These are phyloP conservation scores for Gonioctena quinquepunctata DNA, from an alignment of 1,140 invertebrate genomes.

Conservation along the genomic window DNA sequence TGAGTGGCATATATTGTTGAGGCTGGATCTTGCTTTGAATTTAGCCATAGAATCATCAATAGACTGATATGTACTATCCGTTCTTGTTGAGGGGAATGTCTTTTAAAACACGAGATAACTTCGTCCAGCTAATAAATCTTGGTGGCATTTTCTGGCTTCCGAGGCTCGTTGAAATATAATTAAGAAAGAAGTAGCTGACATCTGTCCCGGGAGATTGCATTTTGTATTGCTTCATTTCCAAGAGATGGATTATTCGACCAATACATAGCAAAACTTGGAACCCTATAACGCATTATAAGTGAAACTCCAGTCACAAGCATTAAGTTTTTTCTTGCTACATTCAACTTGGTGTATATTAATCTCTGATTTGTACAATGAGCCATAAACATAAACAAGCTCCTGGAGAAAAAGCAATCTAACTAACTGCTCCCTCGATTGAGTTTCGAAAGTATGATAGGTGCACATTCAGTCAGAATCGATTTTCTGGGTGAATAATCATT, in stretches of 20 bases:
- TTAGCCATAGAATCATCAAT: constrained; percentile 50
- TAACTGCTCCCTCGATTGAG: neutral
- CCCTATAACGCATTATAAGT: neutral
- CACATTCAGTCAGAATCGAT: neutral
- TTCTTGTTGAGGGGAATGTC: neutral
- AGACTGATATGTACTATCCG: constrained; percentile 7
- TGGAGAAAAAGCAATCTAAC: neutral
- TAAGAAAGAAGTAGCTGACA: neutral
- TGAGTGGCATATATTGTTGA: constrained; percentile 53
- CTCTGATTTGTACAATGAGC: constrained; percentile 3
- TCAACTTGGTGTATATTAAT: neutral
- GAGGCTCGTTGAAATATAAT: neutral
- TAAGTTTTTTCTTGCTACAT: neutral
- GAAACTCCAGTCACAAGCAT: constrained; percentile 1
- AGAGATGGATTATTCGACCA: constrained; percentile 9
- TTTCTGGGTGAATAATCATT: neutral
- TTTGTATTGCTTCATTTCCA: constrained; percentile 6
- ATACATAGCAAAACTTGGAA: constrained; percentile 5
- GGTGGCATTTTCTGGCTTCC: neutral
- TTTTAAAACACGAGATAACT: neutral
- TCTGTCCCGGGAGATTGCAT: neutral
- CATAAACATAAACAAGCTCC: neutral
- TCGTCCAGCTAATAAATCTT: neutral
- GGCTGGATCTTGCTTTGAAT: constrained; percentile 49
- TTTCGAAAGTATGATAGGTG: neutral